Conservation (phyloP, 1,140 invertebrate genomes). For the Drosophila rufa region DNA sequence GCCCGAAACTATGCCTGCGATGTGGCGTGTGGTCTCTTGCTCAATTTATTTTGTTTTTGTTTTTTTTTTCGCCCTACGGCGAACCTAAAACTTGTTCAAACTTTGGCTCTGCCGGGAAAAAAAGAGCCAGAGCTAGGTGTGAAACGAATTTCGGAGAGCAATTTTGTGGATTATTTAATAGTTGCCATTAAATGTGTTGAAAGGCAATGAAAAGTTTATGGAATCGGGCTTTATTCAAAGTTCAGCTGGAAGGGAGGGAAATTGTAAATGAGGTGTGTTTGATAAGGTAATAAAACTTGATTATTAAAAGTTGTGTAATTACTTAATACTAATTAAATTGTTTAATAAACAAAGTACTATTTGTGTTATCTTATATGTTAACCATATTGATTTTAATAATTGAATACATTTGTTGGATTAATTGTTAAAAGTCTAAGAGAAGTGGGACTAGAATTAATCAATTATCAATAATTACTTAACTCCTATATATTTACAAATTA, state of each 20-base stretch:
- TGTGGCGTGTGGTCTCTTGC: constrained; percentile 67
- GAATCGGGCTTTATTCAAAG: background rate
- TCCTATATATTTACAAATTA: too few species aligned
- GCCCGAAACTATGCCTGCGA: constrained; percentile 38
- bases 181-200: constrained; percentile 43
- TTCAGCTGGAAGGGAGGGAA: background rate
- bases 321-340: background rate
- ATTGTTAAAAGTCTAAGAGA: too few species aligned
- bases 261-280: background rate
- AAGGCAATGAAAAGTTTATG: constrained; percentile 32
- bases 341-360: background rate
- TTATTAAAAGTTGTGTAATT: background rate
- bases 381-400: too few species aligned
- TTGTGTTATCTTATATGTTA: too few species aligned
- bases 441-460: too few species aligned
- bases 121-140: constrained; percentile 24
- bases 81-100: constrained; percentile 45
- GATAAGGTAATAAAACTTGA: background rate
- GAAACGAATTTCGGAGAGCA: constrained; percentile 40
- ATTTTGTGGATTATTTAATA: constrained; percentile 51
- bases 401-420: too few species aligned
- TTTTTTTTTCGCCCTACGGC: constrained; percentile 36
- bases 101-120: constrained; percentile 5
- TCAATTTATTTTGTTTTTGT: constrained; percentile 33
- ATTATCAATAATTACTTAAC: too few species aligned